phyloP scores from a whole-genome alignment of 1,140 invertebrate species.

The Oedothorax gibbosus region DNA sequence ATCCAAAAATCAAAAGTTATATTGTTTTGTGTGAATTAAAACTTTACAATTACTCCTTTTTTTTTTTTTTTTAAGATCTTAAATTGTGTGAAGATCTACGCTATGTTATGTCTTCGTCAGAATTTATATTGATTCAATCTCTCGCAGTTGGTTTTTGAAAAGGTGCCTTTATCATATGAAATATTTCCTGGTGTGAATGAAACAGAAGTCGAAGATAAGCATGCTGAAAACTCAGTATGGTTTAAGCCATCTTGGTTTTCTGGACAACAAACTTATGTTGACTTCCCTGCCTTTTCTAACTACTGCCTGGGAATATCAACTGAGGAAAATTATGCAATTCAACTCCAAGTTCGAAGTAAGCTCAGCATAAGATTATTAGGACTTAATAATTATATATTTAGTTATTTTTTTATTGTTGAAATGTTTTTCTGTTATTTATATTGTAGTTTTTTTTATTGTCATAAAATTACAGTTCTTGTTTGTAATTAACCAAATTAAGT shows the following conservation, averaged over 20 bases:
- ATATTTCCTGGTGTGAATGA: conserved; percentile 42
- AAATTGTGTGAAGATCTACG: not conserved
- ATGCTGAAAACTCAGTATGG: conserved; percentile 20
- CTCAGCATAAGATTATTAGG: not conserved
- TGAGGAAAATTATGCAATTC: conserved; percentile 22
- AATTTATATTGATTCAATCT: not conserved
- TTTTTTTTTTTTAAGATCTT: too few relatives aligned
- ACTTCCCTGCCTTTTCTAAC: conserved; percentile 34
- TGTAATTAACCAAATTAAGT: too few relatives aligned
- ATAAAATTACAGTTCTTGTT: too few relatives aligned
- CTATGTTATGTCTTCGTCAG: not conserved
- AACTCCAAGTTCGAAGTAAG: conserved; percentile 38
- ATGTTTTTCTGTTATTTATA: not conserved
- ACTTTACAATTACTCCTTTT: too few relatives aligned
- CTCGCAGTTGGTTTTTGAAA: conserved; percentile 27
- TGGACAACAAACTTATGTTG: conserved; percentile 13
- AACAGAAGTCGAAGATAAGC: conserved; percentile 33
- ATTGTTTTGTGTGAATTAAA: too few relatives aligned
- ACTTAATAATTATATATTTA: not conserved
- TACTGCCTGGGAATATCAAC: conserved; percentile 44
- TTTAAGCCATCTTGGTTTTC: conserved; percentile 26
- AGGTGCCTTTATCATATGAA: conserved; percentile 31
- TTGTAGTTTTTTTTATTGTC: conserved; percentile 3
- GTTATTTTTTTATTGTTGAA: too few relatives aligned
- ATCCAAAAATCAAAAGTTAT: too few relatives aligned